Percentiles rank a stretch among this genome's conserved stretches.
Evolutionary conservation across 1,140 invertebrate species (phyloP).

Genomic region (Neodiprion fabricii): DNA sequence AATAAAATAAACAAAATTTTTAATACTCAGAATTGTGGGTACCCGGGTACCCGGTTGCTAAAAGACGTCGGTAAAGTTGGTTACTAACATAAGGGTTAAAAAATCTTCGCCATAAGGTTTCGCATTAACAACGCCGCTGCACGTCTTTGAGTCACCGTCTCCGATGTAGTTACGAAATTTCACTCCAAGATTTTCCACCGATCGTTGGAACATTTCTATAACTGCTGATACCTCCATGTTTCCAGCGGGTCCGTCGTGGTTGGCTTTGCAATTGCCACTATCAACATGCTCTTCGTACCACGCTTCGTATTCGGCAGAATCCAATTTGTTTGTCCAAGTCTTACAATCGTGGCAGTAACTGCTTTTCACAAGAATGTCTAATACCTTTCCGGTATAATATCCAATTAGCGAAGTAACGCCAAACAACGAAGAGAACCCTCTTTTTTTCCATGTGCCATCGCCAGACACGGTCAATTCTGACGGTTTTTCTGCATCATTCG

Average conservation of each 20-base stretch:
- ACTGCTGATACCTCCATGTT: constrained; percentile 22
- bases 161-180: constrained; percentile 14
- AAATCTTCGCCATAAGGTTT: constrained; percentile 13
- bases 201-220: constrained; percentile 5
- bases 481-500: constrained; percentile 14
- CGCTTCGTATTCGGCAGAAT: constrained; percentile 20
- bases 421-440: no score
- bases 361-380: constrained; percentile 33
- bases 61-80: constrained; percentile 13
- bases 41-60: constrained; percentile 6
- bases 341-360: constrained; percentile 31
- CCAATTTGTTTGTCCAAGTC: constrained; percentile 25
- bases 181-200: constrained; percentile 2
- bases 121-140: constrained; percentile 21
- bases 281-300: constrained; percentile 27
- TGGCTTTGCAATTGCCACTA: constrained; percentile 20
- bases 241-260: constrained; percentile 25
- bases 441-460: no score
- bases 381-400: constrained; percentile 34
- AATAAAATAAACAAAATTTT: neutral
- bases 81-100: constrained; percentile 13
- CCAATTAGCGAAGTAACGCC: constrained; percentile 33
- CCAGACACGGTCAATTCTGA: constrained; percentile 14
- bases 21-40: neutral
- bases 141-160: constrained; percentile 26